phyloP scores from a whole-genome alignment of 1,140 invertebrate species.

The Drosophila persimilis region DNA sequence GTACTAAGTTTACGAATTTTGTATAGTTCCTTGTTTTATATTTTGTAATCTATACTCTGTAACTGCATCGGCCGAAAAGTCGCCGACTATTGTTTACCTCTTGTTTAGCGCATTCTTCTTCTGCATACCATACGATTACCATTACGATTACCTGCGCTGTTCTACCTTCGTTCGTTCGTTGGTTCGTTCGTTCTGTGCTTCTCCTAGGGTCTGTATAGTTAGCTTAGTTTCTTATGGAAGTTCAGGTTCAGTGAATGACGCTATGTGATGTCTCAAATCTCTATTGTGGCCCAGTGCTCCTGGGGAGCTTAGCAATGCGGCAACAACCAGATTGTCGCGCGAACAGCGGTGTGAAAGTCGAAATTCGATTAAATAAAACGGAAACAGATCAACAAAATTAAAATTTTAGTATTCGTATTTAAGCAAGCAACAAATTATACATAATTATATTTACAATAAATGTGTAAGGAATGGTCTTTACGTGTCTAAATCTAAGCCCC shows the following conservation, averaged over 20 bases:
- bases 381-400: conserved; percentile 83
- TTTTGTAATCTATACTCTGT: conserved; percentile 63
- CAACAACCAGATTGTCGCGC: conserved; percentile 14
- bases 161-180: conserved; percentile 42
- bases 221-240: conserved; percentile 66
- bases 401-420: conserved; percentile 85
- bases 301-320: conserved; percentile 53
- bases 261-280: conserved; percentile 82
- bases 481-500: conserved; percentile 67
- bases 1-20: conserved; percentile 75
- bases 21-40: conserved; percentile 80
- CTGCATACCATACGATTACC: conserved; percentile 54
- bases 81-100: conserved; percentile 55
- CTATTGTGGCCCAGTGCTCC: conserved; percentile 75
- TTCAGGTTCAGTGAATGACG: conserved; percentile 71
- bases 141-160: conserved; percentile 32
- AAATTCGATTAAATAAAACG: conserved; percentile 45
- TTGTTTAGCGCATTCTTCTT: conserved; percentile 47
- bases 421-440: conserved; percentile 80
- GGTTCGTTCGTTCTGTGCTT: conserved; percentile 62
- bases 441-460: conserved; percentile 82
- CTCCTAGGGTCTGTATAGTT: conserved; percentile 73
- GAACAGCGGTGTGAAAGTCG: conserved; percentile 30
- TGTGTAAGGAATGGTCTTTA: conserved; percentile 78
- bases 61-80: conserved; percentile 47